phyloP scores from a whole-genome alignment of 2,113 vertebrate species.

The Chloropsis cyanopogon region DNA sequence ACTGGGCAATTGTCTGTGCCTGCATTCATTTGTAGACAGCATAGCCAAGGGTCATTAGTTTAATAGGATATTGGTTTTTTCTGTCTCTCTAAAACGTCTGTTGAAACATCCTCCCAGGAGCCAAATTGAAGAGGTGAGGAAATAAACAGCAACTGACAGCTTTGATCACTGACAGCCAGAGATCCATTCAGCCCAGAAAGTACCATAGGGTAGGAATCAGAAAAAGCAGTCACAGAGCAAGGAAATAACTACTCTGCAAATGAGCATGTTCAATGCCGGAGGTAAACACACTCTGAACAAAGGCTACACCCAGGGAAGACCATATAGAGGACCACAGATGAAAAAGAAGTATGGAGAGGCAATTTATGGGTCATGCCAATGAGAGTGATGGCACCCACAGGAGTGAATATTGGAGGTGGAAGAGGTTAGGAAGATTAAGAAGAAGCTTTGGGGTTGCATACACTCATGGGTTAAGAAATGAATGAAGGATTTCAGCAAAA shows the following conservation, averaged over 20 bases:
- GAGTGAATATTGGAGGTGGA: background rate
- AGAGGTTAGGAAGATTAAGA: background rate
- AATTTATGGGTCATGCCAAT: background rate
- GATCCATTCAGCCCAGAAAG: slow-evolving; percentile 33
- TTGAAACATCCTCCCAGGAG: slow-evolving; percentile 73
- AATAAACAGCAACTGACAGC: slow-evolving; percentile 74
- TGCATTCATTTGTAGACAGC: slow-evolving; percentile 44
- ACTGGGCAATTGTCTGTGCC: slow-evolving; percentile 24
- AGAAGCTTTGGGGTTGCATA: background rate
- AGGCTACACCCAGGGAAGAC: background rate
- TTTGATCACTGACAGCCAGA: slow-evolving; percentile 66
- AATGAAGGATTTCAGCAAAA: background rate
- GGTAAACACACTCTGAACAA: background rate
- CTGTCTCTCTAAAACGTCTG: slow-evolving; percentile 73
- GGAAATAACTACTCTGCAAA: background rate
- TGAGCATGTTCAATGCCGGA: background rate
- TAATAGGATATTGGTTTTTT: slow-evolving; percentile 75
- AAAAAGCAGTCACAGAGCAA: background rate
- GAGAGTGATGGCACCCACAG: background rate
- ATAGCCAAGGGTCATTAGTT: slow-evolving; percentile 75
- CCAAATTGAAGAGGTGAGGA: slow-evolving; percentile 74
- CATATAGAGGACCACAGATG: background rate
- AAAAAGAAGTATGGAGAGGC: background rate
- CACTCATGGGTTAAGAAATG: background rate
- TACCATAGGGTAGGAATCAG: background rate